These are phyloP conservation scores for Gastrophryne carolinensis DNA, from an alignment of 2,797 vertebrate genomes.

Conservation along the genomic window DNA sequence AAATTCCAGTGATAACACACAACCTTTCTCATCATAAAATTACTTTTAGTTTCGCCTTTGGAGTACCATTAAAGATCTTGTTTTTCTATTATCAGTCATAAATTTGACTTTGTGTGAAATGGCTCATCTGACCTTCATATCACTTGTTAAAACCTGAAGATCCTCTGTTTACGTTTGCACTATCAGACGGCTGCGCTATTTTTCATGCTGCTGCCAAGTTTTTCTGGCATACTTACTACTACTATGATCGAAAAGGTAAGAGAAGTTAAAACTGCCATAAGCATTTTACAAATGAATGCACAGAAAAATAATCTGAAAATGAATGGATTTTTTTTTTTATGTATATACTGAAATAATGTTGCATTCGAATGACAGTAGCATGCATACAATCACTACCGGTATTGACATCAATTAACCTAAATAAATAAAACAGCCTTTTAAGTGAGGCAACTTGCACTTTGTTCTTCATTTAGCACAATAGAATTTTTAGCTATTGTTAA, in stretches of 20 bases:
- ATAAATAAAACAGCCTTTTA: too few species aligned
- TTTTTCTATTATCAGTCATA: constrained; percentile 46
- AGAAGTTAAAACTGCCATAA: too few species aligned
- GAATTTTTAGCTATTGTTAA: too few species aligned
- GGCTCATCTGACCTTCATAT: constrained; percentile 27
- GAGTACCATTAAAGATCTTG: constrained; percentile 29
- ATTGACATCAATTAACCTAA: too few species aligned
- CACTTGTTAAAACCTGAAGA: constrained; percentile 38
- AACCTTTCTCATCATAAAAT: constrained; percentile 44
- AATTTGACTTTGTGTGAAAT: constrained; percentile 33
- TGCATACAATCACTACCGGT: too few species aligned
- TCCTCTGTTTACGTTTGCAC: constrained; percentile 37
- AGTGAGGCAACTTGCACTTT: too few species aligned
- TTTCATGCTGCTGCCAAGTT: neutral
- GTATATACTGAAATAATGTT: too few species aligned
- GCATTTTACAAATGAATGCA: neutral
- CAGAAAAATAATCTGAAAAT: too few species aligned
- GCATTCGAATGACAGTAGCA: too few species aligned
- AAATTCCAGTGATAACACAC: constrained; percentile 31
- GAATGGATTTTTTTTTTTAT: too few species aligned
- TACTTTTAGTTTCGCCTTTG: constrained; percentile 9
- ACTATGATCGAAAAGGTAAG: too few species aligned
- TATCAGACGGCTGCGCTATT: constrained; percentile 43
- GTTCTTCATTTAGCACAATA: too few species aligned
- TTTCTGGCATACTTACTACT: neutral